Conservation (phyloP, 2,888 invertebrate genomes). For the Eupithecia vulgata region DNA sequence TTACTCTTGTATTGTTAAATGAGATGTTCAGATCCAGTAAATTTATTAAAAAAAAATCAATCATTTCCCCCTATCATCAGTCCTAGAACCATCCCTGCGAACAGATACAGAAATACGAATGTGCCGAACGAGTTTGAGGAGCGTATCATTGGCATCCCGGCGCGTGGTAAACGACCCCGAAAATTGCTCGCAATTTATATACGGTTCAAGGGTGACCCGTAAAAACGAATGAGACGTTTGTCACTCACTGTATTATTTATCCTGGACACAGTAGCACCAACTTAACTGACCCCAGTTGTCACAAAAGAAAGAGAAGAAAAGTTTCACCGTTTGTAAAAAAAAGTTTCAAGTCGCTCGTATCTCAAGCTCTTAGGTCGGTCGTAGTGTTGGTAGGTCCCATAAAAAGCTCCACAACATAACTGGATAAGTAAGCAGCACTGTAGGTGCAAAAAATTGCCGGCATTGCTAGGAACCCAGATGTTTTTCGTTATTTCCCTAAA, state of each 20-base stretch:
- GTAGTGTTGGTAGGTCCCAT: background rate
- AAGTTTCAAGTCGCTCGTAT: background rate
- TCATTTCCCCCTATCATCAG: background rate
- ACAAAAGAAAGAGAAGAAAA: background rate
- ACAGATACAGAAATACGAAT: constrained; percentile 51
- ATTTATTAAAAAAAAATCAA: too few species aligned
- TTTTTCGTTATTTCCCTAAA: constrained; percentile 53
- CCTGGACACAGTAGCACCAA: constrained; percentile 54
- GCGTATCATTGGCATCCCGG: constrained; percentile 73
- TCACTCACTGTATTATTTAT: constrained; percentile 78
- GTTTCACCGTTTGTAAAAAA: too few species aligned
- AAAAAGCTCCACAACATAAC: background rate
- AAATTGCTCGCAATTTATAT: constrained; percentile 81
- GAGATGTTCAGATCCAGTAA: background rate
- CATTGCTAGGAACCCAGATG: constrained; percentile 45
- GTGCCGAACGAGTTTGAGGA: constrained; percentile 62
- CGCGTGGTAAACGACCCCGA: constrained; percentile 76
- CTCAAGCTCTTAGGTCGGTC: background rate
- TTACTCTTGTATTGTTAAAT: background rate
- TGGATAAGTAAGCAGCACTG: constrained; percentile 1
- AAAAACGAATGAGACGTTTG: constrained; percentile 74
- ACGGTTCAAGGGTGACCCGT: constrained; percentile 77
- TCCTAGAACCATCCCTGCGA: constrained; percentile 18
- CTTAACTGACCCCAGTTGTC: background rate
- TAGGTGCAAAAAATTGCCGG: constrained; percentile 40